Evolutionary conservation across 2,113 vertebrate species (phyloP).

Genomic region (Myotis davidii): DNA sequence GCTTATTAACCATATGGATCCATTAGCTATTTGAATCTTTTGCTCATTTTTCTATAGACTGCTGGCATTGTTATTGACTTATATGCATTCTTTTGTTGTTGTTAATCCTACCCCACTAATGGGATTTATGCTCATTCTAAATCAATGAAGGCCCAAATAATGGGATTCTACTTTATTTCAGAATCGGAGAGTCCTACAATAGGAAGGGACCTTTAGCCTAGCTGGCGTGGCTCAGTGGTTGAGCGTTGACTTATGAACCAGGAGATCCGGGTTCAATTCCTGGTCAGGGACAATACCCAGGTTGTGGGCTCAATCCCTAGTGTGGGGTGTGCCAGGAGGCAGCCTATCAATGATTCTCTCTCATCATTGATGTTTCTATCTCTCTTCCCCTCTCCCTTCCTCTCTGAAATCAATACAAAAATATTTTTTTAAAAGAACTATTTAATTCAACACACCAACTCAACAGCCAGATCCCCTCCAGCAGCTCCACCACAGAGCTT

Average conservation of each 20-base stretch:
- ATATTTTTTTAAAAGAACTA: not conserved
- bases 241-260: too few relatives aligned
- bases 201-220: not conserved
- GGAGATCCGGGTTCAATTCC: too few relatives aligned
- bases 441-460: not conserved
- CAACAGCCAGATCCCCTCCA: not conserved
- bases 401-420: too few relatives aligned
- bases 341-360: too few relatives aligned
- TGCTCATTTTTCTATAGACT: not conserved
- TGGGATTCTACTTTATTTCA: not conserved
- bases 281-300: too few relatives aligned
- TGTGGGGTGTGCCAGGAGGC: too few relatives aligned
- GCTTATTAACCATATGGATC: not conserved
- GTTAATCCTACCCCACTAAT: not conserved
- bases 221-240: too few relatives aligned
- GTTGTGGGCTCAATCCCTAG: too few relatives aligned
- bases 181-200: not conserved
- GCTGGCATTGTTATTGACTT: not conserved
- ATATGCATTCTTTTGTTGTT: not conserved
- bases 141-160: not conserved
- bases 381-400: too few relatives aligned
- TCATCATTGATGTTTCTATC: too few relatives aligned
- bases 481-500: not conserved
- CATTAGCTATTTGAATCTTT: not conserved
- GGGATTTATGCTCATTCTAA: conserved; percentile 29